These are phyloP conservation scores for Pycnonotus jocosus DNA, from an alignment of 2,113 vertebrate genomes.

Conservation along the genomic window DNA sequence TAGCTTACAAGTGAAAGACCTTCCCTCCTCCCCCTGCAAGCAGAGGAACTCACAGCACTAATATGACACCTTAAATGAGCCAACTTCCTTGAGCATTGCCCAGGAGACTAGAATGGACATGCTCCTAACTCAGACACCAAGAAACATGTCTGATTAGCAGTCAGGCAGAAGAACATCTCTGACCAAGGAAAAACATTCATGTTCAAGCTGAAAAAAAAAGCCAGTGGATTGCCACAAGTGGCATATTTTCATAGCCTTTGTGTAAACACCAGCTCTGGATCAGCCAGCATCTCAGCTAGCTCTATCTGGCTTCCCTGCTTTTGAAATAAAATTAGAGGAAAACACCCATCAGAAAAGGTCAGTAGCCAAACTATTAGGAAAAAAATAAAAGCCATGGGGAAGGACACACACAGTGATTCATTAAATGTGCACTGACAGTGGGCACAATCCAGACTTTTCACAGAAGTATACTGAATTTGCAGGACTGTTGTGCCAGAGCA, in stretches of 20 bases:
- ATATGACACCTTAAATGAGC: neutral
- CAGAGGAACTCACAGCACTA: neutral
- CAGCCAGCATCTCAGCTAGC: neutral
- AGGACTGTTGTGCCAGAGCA: neutral
- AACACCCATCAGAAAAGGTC: neutral
- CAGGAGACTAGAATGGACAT: constrained; percentile 17
- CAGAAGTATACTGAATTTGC: neutral
- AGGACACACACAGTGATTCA: neutral
- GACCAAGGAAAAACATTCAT: neutral
- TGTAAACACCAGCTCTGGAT: neutral
- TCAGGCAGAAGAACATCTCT: constrained; percentile 22
- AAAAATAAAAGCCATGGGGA: neutral
- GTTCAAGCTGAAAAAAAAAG: neutral
- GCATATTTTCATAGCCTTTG: neutral
- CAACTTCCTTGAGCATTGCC: constrained; percentile 15
- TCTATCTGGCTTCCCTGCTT: neutral
- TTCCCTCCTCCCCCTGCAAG: neutral
- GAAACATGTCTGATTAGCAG: constrained; percentile 12
- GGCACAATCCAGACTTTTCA: neutral
- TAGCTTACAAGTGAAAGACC: neutral
- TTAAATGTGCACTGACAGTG: neutral
- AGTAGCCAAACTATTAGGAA: neutral
- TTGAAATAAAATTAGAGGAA: neutral
- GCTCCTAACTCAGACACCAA: neutral
- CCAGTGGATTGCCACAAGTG: neutral